A percentile compares a stretch with the other conserved stretches of the same genome.
phyloP scores from a whole-genome alignment of 2,113 vertebrate species.

The Xiphorhynchus elegans region DNA sequence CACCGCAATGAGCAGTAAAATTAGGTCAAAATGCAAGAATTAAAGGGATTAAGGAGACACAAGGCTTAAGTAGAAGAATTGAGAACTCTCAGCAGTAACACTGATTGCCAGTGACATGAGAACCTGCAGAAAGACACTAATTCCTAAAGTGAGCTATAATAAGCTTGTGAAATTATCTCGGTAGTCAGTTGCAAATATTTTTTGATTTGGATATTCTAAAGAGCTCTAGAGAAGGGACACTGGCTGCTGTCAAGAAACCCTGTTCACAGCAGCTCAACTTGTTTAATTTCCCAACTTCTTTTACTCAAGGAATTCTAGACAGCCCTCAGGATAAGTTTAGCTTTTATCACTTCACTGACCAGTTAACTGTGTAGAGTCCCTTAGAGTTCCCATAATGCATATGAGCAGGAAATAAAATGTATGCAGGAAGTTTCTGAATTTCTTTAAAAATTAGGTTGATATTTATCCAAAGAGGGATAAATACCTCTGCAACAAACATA shows the following conservation, averaged over 20 bases:
- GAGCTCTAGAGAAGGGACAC: background rate
- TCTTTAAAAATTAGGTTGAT: background rate
- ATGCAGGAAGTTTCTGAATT: background rate
- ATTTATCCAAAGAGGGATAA: background rate
- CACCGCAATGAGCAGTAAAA: slow-evolving; percentile 12
- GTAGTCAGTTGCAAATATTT: slow-evolving; percentile 6
- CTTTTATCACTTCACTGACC: background rate
- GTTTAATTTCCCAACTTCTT: background rate
- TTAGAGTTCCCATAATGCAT: background rate
- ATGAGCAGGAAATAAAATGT: background rate
- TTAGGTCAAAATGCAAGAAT: slow-evolving; percentile 51
- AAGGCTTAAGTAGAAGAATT: slow-evolving; percentile 18
- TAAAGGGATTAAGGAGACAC: slow-evolving; percentile 52
- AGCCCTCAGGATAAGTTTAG: background rate
- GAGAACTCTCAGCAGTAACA: slow-evolving; percentile 3
- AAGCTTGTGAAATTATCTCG: slow-evolving; percentile 30
- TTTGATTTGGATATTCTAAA: background rate
- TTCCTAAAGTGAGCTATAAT: slow-evolving; percentile 40
- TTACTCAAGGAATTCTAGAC: background rate
- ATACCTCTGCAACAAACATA: background rate
- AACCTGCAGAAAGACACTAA: slow-evolving; percentile 52
- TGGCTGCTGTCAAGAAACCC: background rate
- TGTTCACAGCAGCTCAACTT: background rate
- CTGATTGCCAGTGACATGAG: slow-evolving; percentile 50
- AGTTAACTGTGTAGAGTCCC: background rate